Evolutionary conservation across 2,888 invertebrate genomes (phyloP).

Genomic region (Pseudoips prasinana): DNA sequence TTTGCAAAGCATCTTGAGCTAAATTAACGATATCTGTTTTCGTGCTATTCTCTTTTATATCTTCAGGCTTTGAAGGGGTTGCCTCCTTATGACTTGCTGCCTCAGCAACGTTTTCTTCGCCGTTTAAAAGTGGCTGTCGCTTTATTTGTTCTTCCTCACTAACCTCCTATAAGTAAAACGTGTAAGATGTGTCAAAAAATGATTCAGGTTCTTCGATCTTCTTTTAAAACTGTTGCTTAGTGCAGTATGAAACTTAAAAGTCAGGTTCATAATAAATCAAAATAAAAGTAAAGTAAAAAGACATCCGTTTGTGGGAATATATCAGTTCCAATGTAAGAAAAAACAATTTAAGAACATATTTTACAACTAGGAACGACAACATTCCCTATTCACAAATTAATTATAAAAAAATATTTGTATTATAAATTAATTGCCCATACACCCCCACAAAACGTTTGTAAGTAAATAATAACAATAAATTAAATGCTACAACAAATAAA

Average conservation of each 20-base stretch:
- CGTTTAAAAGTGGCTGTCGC: conserved; percentile 62
- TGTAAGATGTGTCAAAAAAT: conserved; percentile 33
- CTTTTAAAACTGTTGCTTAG: neutral
- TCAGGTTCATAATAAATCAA: conserved; percentile 36
- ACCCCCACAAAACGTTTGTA: conserved; percentile 78
- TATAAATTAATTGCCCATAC: conserved; percentile 72
- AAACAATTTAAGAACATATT: conserved; percentile 29
- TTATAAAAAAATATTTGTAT: conserved; percentile 16
- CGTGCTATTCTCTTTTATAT: conserved; percentile 63
- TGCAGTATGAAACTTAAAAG: conserved; percentile 1
- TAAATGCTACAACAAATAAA: conserved; percentile 59
- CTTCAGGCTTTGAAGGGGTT: conserved; percentile 64
- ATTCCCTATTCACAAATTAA: conserved; percentile 11
- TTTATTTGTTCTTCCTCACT: conserved; percentile 62
- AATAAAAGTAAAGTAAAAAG: conserved; percentile 41
- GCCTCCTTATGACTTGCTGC: conserved; percentile 65
- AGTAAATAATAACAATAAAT: conserved; percentile 57
- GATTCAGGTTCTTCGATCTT: conserved; percentile 6
- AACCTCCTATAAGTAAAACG: conserved; percentile 63
- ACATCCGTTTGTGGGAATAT: conserved; percentile 78
- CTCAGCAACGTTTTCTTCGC: conserved; percentile 69
- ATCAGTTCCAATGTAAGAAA: conserved; percentile 50
- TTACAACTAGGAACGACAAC: conserved; percentile 2
- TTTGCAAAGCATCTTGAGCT: conserved; percentile 47
- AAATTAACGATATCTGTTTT: conserved; percentile 68